Evolutionary conservation across 2,888 invertebrate genomes (phyloP), one percentile per base, ranked within the genome.

Genomic region (Ctenicera cuprea): DNA sequence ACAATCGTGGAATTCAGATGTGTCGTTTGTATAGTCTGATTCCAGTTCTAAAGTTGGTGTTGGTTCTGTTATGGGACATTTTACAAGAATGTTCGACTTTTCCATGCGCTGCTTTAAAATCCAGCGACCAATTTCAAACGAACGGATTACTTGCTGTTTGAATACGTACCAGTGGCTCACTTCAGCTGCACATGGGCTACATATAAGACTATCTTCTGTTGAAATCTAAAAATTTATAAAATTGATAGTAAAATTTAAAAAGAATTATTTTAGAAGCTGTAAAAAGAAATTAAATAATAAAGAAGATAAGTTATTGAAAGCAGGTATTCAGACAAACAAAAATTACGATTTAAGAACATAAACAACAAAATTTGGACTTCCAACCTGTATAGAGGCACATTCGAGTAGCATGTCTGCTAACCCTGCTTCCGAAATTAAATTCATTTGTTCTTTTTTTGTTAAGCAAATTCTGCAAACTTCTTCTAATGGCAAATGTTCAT

Each of bases 401-500:
- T 79, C 79, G 12, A 79, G 72, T 18, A 79, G 63, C 77, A 79
- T 76, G 50, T 78, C 79, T 4, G 75, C 75, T 38, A 79, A 52
- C 5, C 79, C 79, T n/a, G 73, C 71, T 64, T 79, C 79, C 26
- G 74, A 77, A 43, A 79, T 78, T 50, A 78, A 48, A 65, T 45
- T 73, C 79, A 79, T 79, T 26, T 78, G 74, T 4, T 79, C 79
- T 26, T 74, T 76, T 66, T 79, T 78, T 37, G 66, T 76, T 20
- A 79, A 67, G 38, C 79, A 79, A 26, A 79, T 79, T 14, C 78
- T 63, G 54, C 79, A 79, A 8, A 79, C 79, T 73, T 79, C 77
- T 37, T 79, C 79, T 26, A 79, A 75, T 72, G 73, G 77, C 20
- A 79, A 30, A 41, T 75, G 38, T 67, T 78, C 77, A 43, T 54